Evolutionary conservation across 2,797 vertebrate species (phyloP).

Genomic region (Numenius phaeopus): DNA sequence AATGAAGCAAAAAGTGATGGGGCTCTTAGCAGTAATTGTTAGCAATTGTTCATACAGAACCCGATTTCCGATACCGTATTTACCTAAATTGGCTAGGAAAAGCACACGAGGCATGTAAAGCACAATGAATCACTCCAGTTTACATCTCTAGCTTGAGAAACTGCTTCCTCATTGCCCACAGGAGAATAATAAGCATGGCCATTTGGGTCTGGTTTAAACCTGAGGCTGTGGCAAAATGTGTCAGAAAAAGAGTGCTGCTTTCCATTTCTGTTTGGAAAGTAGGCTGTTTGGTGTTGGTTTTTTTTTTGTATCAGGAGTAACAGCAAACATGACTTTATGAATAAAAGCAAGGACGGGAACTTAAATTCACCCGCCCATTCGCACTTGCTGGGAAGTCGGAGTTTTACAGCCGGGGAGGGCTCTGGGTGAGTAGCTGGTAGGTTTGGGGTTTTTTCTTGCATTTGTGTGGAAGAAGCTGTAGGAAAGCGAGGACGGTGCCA

Average conservation of each 20-base stretch:
- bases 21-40: constrained; percentile 34
- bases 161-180: constrained; percentile 50
- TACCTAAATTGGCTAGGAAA: constrained; percentile 19
- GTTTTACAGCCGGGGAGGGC: neutral
- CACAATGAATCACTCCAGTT: constrained; percentile 53
- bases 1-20: constrained; percentile 46
- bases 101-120: constrained; percentile 4
- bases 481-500: neutral
- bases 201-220: constrained; percentile 39
- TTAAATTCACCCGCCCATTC: neutral
- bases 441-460: neutral
- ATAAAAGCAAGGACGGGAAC: neutral
- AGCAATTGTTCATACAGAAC: neutral
- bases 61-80: neutral
- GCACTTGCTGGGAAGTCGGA: neutral
- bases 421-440: neutral
- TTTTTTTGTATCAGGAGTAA: neutral
- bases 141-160: constrained; percentile 46
- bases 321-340: neutral
- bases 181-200: constrained; percentile 14
- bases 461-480: neutral
- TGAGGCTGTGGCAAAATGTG: neutral
- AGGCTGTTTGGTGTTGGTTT: neutral
- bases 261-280: neutral
- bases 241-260: constrained; percentile 9